phyloP scores from a whole-genome alignment of 2,113 vertebrate genomes.

The Catagonus wagneri region DNA sequence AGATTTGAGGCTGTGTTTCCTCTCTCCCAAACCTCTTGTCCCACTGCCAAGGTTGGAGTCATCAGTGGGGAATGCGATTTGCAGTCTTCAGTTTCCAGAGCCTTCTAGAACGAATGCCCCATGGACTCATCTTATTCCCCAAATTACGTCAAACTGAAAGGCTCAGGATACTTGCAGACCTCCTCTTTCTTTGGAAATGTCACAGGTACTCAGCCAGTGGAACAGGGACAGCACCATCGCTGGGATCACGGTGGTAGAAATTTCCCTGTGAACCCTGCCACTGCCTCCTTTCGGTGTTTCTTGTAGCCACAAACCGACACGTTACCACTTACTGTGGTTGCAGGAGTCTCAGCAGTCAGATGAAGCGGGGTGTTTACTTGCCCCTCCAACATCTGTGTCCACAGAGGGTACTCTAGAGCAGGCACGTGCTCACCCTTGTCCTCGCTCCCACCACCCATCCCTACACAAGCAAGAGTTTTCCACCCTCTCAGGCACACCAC shows the following conservation, averaged over 20 bases:
- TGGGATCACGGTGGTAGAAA: conserved; percentile 74
- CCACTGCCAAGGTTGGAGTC: neutral
- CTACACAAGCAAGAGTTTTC: conserved; percentile 58
- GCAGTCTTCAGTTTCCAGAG: conserved; percentile 60
- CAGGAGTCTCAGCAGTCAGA: conserved; percentile 79
- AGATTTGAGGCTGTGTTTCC: neutral
- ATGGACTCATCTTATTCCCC: conserved; percentile 80
- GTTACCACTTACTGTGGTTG: conserved; percentile 82
- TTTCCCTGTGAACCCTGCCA: conserved; percentile 82
- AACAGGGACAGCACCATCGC: conserved; percentile 84
- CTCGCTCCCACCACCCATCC: neutral
- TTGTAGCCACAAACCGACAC: conserved; percentile 74
- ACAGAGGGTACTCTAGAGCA: conserved; percentile 49
- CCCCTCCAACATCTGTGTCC: conserved; percentile 65
- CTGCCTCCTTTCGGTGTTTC: conserved; percentile 74
- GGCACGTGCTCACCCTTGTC: neutral
- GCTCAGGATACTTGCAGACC: conserved; percentile 61
- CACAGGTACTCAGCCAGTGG: conserved; percentile 71
- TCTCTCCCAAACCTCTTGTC: neutral
- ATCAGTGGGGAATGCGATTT: conserved; percentile 30
- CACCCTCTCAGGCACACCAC: conserved; percentile 15
- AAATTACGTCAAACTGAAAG: conserved; percentile 79
- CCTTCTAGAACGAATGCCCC: conserved; percentile 71
- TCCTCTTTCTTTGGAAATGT: conserved; percentile 86
- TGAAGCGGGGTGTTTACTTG: conserved; percentile 73